Percentiles rank a stretch among this genome's conserved stretches.
Evolutionary conservation across 1,140 invertebrate genomes (phyloP).

Genomic region (Elysia chlorotica): DNA sequence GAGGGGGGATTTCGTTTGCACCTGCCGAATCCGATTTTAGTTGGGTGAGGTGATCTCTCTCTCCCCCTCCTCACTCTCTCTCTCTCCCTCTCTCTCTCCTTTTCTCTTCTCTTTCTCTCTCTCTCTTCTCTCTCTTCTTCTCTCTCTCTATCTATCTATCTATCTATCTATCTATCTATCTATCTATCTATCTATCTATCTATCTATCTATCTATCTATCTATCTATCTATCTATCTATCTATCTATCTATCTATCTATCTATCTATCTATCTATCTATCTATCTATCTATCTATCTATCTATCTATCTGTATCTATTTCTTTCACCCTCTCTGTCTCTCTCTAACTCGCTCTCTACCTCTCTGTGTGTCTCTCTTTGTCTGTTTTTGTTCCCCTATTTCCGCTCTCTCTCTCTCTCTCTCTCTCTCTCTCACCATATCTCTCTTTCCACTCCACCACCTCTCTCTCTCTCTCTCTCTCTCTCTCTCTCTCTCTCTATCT

Average conservation of each 20-base stretch:
- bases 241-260: not conserved
- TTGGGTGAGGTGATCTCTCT: too few relatives aligned
- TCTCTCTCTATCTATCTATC: not conserved
- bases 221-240: not conserved
- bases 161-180: not conserved
- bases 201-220: not conserved
- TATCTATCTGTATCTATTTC: not conserved
- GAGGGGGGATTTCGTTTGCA: too few relatives aligned
- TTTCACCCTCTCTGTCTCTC: not conserved
- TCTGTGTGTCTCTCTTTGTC: not conserved
- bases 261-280: not conserved
- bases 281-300: not conserved
- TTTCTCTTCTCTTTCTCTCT: not conserved
- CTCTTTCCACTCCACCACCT: not conserved
- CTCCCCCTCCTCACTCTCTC: too few relatives aligned
- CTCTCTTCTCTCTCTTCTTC: not conserved
- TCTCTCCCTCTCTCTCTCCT: not conserved
- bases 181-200: not conserved
- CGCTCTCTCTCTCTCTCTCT: slow-evolving; percentile 20
- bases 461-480: slow-evolving; percentile 15
- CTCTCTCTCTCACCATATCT: slow-evolving; percentile 16
- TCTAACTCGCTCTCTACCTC: not conserved
- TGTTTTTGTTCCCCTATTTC: not conserved
- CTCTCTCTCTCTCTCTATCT: slow-evolving; percentile 5
- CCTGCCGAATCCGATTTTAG: too few relatives aligned